Evolutionary conservation across 2,113 vertebrate species (phyloP), one percentile per base, ranked within the genome.

Genomic region (Platysternon megacephalum): DNA sequence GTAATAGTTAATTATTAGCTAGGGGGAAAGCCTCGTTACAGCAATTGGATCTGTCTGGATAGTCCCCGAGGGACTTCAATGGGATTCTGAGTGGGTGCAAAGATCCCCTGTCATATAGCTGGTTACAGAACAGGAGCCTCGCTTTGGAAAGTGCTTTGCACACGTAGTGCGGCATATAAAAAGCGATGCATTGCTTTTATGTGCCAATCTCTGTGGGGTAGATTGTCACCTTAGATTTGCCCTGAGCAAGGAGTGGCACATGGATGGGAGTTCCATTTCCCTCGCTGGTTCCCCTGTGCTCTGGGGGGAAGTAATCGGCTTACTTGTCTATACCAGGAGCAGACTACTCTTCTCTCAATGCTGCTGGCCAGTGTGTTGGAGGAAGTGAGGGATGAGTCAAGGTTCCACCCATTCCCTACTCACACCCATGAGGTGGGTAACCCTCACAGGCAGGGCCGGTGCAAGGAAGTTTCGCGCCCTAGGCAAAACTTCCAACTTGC

Each of bases 361-460:
- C 32, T 56, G 3, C 26, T 87, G 76, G 28, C 26, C 89, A 21
- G 39, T 91, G 39, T 88, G 3, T 12, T 76, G 22, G 39, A 76
- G 72, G 51, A 48, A 76, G 52, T 39, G 3, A 80, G 39, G 46
- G 92, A 72, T 10, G 2, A 92, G 24, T 29, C 17, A 84, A 76
- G 46, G 35, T 6, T 29, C 2, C 22, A 24, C 3, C 22, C 72
- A 76, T 44, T 76, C 72, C 24, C 39, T 91, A 10, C 5, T 1
- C 32, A 29, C 2, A 48, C 49, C 79, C 61, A 5, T 0, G 61
- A 32, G 28, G 11, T 48, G 28, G 12, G 48, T 2, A 93, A 85
- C 26, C 65, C 96, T 86, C 80, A n/a, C 26, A 93, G 52, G 84
- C 48, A n/a, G n/a, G n/a, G n/a, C n/a, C n/a, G n/a, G n/a, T n/a